phyloP scores from a whole-genome alignment of 2,797 vertebrate genomes.

The Sebastes nivosus region DNA sequence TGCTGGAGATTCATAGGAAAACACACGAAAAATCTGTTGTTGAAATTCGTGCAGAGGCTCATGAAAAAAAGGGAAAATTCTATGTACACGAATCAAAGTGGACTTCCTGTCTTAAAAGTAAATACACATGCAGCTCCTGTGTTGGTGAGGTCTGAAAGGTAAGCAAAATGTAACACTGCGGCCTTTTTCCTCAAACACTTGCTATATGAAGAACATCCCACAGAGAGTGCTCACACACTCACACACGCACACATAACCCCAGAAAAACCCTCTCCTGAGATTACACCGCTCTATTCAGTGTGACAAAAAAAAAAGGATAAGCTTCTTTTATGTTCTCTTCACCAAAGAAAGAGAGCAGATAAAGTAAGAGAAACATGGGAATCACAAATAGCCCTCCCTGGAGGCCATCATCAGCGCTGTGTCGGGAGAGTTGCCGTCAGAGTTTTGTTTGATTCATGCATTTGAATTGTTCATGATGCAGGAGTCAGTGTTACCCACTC shows the following conservation, averaged over 20 bases:
- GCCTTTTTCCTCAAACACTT: conserved; percentile 13
- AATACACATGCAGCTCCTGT: neutral
- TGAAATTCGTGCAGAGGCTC: too few relatives aligned
- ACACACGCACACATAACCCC: conserved; percentile 13
- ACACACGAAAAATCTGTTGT: too few relatives aligned
- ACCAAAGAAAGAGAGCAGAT: conserved; percentile 20
- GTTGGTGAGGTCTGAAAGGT: conserved; percentile 18
- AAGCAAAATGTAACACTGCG: conserved; percentile 10
- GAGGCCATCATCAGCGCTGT: conserved; percentile 9
- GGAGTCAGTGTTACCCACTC: neutral
- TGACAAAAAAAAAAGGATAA: conserved; percentile 30
- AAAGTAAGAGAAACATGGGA: conserved; percentile 13
- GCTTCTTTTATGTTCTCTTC: conserved; percentile 13
- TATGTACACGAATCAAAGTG: neutral
- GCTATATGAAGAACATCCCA: conserved; percentile 18
- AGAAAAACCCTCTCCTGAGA: conserved; percentile 34
- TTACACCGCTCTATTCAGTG: conserved; percentile 25
- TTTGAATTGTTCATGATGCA: conserved; percentile 28
- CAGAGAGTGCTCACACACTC: conserved; percentile 8
- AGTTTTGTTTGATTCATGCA: conserved; percentile 15
- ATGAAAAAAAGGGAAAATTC: too few relatives aligned
- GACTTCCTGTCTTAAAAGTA: neutral
- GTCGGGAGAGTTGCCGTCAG: conserved; percentile 10
- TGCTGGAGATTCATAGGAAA: too few relatives aligned
- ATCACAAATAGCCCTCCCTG: conserved; percentile 29